Evolutionary conservation across 2,113 vertebrate species (phyloP).

Genomic region (Thinocorus orbignyianus): DNA sequence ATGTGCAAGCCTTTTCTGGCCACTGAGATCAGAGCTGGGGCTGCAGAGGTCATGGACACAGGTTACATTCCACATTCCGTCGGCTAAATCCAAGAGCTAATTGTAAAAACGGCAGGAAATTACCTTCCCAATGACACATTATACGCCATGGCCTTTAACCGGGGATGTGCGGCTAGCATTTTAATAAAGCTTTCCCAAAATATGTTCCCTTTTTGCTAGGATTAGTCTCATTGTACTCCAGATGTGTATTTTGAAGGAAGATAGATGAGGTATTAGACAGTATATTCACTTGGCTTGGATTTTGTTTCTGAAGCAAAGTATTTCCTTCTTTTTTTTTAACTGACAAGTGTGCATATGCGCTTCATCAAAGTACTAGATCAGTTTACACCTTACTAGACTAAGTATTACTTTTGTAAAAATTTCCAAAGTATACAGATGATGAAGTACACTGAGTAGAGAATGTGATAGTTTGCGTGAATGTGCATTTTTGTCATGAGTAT

Average conservation of each 20-base stretch:
- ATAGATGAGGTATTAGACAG: not conserved
- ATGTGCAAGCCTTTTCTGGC: not conserved
- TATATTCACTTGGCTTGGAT: not conserved
- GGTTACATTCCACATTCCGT: constrained; percentile 28
- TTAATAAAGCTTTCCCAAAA: constrained; percentile 24
- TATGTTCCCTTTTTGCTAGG: not conserved
- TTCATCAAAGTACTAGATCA: not conserved
- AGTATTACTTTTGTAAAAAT: not conserved
- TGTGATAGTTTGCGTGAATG: not conserved
- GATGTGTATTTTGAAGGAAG: constrained; percentile 21
- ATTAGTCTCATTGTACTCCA: constrained; percentile 25
- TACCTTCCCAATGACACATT: constrained; percentile 22
- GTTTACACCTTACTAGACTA: not conserved
- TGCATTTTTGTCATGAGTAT: not conserved
- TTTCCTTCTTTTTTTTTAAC: not conserved
- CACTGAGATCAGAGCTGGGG: not conserved
- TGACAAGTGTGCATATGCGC: not conserved
- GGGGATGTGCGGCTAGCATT: constrained; percentile 30
- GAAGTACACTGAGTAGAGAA: not conserved
- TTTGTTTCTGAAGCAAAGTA: not conserved
- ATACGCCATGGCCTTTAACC: constrained; percentile 15
- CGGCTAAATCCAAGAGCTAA: constrained; percentile 30
- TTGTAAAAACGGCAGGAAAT: constrained; percentile 57
- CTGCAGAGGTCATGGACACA: not conserved
- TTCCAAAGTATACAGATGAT: not conserved